These are phyloP conservation scores for Nannoperca obscura DNA, from an alignment of 2,797 vertebrate genomes.

Conservation along the genomic window DNA sequence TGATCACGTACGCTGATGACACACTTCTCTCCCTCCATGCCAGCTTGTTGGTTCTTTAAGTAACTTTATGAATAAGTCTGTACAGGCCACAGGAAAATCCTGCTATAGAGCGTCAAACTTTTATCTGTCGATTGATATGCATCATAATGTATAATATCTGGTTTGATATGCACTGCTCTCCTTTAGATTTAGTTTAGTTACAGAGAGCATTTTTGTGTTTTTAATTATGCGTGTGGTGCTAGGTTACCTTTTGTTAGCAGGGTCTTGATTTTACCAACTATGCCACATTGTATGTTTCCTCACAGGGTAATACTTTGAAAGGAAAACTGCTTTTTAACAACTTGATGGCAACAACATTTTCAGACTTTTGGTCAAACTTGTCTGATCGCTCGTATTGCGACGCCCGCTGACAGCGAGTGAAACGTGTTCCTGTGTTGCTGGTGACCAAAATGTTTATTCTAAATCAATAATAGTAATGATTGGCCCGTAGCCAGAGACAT, in stretches of 20 bases:
- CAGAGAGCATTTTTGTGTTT: slow-evolving; percentile 90
- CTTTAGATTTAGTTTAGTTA: slow-evolving; percentile 89
- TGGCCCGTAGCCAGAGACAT: neutral
- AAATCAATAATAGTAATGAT: neutral
- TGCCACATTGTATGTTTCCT: slow-evolving; percentile 88
- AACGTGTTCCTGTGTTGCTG: neutral
- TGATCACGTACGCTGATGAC: slow-evolving; percentile 84
- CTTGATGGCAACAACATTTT: neutral
- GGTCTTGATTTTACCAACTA: slow-evolving; percentile 87
- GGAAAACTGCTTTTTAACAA: slow-evolving; percentile 15
- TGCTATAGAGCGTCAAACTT: slow-evolving; percentile 89
- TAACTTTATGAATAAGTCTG: slow-evolving; percentile 86
- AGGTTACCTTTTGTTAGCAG: slow-evolving; percentile 90
- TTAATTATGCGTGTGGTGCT: slow-evolving; percentile 91
- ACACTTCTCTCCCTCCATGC: slow-evolving; percentile 80
- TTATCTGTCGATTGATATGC: slow-evolving; percentile 91
- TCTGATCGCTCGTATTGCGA: neutral
- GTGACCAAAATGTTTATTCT: neutral
- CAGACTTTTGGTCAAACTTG: neutral
- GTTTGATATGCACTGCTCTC: slow-evolving; percentile 90
- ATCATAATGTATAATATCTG: slow-evolving; percentile 89
- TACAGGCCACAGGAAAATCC: slow-evolving; percentile 88
- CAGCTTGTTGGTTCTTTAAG: slow-evolving; percentile 85
- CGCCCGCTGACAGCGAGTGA: neutral
- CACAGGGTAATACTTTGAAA: slow-evolving; percentile 84